These are phyloP conservation scores for Idaea dimidiata DNA, from an alignment of 2,888 invertebrate species.

Conservation along the genomic window DNA sequence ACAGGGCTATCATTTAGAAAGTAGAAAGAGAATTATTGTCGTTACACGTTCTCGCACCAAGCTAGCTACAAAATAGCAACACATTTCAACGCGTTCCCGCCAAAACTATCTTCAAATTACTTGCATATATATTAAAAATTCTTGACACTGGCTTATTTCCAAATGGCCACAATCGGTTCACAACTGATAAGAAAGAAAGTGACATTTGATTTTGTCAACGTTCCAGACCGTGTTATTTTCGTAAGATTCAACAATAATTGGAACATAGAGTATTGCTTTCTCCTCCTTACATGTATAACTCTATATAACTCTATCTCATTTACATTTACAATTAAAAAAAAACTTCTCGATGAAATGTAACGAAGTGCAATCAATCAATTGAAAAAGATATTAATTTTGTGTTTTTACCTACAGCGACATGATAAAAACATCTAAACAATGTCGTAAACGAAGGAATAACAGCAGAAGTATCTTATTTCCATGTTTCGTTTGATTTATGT, in stretches of 20 bases:
- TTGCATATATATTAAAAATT: too few species aligned
- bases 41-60: too few species aligned
- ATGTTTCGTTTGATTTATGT: conserved; percentile 12
- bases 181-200: too few species aligned
- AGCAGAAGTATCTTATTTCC: conserved; percentile 9
- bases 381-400: conserved; percentile 14
- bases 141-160: too few species aligned
- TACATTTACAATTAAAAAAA: conserved; percentile 2
- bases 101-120: too few species aligned
- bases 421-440: conserved; percentile 24
- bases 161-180: too few species aligned
- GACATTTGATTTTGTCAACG: not conserved
- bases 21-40: too few species aligned
- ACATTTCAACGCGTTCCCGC: too few species aligned
- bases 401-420: conserved; percentile 23
- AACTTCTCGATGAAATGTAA: conserved; percentile 4
- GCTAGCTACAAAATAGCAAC: too few species aligned
- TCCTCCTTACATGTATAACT: not conserved
- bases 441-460: conserved; percentile 13
- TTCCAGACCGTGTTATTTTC: not conserved
- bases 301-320: conserved; percentile 12
- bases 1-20: too few species aligned
- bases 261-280: not conserved
- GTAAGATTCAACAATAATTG: not conserved
- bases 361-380: conserved; percentile 23